Evolutionary conservation across 2,797 vertebrate species (phyloP).

Genomic region (Lagocephalus sceleratus): DNA sequence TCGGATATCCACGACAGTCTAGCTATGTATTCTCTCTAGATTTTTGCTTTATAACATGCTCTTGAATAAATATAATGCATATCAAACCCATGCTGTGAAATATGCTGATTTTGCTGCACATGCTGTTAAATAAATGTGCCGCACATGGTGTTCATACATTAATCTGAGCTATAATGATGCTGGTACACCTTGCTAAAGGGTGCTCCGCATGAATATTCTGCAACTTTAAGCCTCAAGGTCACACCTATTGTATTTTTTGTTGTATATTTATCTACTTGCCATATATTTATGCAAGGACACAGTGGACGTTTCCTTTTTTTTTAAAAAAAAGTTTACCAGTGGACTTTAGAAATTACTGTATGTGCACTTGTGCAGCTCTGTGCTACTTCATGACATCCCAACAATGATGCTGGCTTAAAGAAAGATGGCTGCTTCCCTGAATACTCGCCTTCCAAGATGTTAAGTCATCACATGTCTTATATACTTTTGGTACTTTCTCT

Average conservation of each 20-base stretch:
- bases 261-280: slow-evolving; percentile 42
- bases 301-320: slow-evolving; percentile 1
- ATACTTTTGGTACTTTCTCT: too few relatives aligned
- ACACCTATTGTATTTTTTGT: slow-evolving; percentile 34
- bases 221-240: slow-evolving; percentile 34
- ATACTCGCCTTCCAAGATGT: too few relatives aligned
- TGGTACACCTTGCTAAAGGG: slow-evolving; percentile 29
- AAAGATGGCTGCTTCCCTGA: too few relatives aligned
- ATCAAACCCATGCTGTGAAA: slow-evolving; percentile 59
- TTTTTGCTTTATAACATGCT: slow-evolving; percentile 53
- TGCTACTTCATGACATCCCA: too few relatives aligned
- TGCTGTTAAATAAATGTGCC: slow-evolving; percentile 54
- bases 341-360: background rate
- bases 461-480: too few relatives aligned
- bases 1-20: slow-evolving; percentile 59
- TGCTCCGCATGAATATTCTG: slow-evolving; percentile 52
- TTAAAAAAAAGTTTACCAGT: background rate
- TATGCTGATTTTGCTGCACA: slow-evolving; percentile 58
- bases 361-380: too few relatives aligned
- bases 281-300: slow-evolving; percentile 11
- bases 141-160: slow-evolving; percentile 50
- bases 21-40: slow-evolving; percentile 35
- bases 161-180: slow-evolving; percentile 50
- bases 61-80: slow-evolving; percentile 62
- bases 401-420: background rate